Evolutionary conservation across 2,888 invertebrate genomes (phyloP).

Genomic region (Auanema sp.): DNA sequence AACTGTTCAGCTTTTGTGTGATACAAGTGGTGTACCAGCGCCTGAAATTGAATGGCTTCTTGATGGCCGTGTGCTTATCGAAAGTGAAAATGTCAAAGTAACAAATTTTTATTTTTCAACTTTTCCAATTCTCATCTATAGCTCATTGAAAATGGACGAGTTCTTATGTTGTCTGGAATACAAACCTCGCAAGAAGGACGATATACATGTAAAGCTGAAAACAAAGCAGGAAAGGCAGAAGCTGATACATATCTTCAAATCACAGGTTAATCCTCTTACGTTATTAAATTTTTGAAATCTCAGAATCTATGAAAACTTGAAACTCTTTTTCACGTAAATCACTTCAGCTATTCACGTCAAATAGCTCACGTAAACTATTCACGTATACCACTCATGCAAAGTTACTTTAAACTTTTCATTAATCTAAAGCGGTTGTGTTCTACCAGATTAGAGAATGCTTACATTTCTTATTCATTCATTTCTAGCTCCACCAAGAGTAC

Average conservation of each 20-base stretch:
- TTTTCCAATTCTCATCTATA: conserved; percentile 13
- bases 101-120: neutral
- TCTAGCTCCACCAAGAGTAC: conserved; percentile 54
- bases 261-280: conserved; percentile 34
- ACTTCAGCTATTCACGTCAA: too few species aligned
- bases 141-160: conserved; percentile 20
- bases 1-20: conserved; percentile 66
- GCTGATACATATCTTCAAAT: conserved; percentile 60
- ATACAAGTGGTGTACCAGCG: conserved; percentile 26
- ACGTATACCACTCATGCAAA: too few species aligned
- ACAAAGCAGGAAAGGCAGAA: conserved; percentile 65
- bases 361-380: too few species aligned
- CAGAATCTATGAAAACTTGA: too few species aligned
- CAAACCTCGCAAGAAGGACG: conserved; percentile 63
- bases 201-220: conserved; percentile 66
- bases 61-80: conserved; percentile 49
- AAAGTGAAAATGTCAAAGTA: conserved; percentile 28
- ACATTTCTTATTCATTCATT: conserved; percentile 2
- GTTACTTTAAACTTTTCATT: neutral
- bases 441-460: neutral
- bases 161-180: conserved; percentile 27
- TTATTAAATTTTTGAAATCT: too few species aligned
- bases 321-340: too few species aligned
- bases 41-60: conserved; percentile 43
- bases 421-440: neutral